These are phyloP conservation scores for Belonocnema kinseyi DNA, from an alignment of 1,140 invertebrate species.

Conservation along the genomic window DNA sequence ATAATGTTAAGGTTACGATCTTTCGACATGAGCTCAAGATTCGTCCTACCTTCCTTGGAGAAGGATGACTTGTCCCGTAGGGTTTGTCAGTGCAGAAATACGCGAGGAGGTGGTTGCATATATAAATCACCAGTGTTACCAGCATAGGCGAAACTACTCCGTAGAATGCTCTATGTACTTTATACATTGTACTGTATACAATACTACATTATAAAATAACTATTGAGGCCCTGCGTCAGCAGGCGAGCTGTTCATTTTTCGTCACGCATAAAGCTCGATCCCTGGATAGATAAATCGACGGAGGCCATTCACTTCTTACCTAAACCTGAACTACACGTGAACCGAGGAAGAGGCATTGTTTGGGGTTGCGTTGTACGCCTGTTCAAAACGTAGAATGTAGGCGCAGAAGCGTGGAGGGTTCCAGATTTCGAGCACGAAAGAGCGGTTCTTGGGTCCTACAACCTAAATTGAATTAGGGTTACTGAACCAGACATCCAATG, in stretches of 20 bases:
- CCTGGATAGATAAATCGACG: conserved; percentile 21
- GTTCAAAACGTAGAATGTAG: background rate
- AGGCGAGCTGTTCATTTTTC: conserved; percentile 14
- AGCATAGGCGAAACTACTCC: background rate
- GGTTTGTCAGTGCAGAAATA: conserved; percentile 16
- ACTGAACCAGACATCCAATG: background rate
- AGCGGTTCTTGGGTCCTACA: background rate
- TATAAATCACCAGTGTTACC: background rate
- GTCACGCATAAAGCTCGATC: conserved; percentile 5
- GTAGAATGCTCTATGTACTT: background rate
- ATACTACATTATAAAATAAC: background rate
- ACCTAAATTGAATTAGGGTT: background rate
- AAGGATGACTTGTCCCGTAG: background rate
- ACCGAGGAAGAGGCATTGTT: background rate
- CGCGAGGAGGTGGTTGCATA: background rate
- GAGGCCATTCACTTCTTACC: background rate
- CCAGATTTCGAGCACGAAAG: background rate
- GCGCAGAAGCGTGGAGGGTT: too few relatives aligned
- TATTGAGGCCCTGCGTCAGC: background rate
- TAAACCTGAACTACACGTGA: background rate
- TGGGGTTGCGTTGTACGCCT: background rate
- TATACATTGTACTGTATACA: background rate
- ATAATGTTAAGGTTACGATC: conserved; percentile 1
- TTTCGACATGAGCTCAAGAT: conserved; percentile 12
- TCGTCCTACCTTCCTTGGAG: background rate